phyloP scores from a whole-genome alignment of 2,797 vertebrate genomes.

The Pseudomugil tenellus region DNA sequence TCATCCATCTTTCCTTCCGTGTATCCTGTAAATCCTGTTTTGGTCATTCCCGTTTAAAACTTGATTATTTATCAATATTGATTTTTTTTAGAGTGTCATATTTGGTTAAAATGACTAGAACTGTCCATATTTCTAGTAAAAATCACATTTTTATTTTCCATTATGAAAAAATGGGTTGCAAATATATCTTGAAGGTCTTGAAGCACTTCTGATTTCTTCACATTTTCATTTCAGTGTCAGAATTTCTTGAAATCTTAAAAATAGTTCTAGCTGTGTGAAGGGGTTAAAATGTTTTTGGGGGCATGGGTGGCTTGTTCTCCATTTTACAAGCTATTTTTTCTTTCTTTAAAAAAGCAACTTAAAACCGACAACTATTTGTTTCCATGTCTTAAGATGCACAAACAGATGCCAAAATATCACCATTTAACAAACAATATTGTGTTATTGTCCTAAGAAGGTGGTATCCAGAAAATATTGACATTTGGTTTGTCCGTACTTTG shows the following conservation, averaged over 20 bases:
- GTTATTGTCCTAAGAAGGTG: neutral
- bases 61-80: neutral
- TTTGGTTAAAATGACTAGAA: neutral
- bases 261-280: neutral
- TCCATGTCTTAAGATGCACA: neutral
- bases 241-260: neutral
- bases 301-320: neutral
- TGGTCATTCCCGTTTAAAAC: slow-evolving; percentile 14
- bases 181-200: neutral
- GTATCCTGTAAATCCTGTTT: slow-evolving; percentile 23
- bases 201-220: neutral
- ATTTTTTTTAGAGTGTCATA: neutral
- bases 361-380: neutral
- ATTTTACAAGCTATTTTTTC: neutral
- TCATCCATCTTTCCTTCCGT: slow-evolving; percentile 36
- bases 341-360: neutral
- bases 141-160: neutral
- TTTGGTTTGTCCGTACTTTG: neutral
- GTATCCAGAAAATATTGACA: neutral
- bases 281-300: neutral
- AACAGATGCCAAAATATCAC: neutral
- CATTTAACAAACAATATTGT: neutral
- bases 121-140: neutral
- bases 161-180: neutral
- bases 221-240: neutral